These are phyloP conservation scores for Rhizoglyphus robini DNA, from an alignment of 1,140 invertebrate species.

Conservation along the genomic window DNA sequence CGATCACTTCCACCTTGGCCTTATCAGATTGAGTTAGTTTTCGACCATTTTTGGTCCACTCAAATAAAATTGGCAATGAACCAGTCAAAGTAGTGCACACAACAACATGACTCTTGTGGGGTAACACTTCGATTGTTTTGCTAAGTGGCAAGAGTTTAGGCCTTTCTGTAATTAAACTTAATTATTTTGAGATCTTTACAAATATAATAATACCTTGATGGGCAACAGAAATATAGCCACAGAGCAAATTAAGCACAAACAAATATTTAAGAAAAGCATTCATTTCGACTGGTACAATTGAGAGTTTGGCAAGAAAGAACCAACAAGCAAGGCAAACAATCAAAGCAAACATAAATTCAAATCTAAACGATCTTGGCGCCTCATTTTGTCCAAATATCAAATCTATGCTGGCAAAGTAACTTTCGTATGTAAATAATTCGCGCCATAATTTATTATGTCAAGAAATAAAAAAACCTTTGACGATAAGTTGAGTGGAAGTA, in stretches of 20 bases:
- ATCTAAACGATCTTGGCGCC: background rate
- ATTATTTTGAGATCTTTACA: too few relatives aligned
- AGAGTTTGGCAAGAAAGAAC: too few relatives aligned
- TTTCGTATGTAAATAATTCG: too few relatives aligned
- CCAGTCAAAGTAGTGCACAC: background rate
- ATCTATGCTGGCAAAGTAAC: too few relatives aligned
- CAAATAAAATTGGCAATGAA: background rate
- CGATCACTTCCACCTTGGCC: background rate
- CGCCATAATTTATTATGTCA: too few relatives aligned
- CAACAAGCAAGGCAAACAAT: background rate
- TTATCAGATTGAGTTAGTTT: background rate
- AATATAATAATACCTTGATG: background rate
- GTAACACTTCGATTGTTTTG: background rate
- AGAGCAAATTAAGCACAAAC: too few relatives aligned
- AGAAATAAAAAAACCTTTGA: constrained; percentile 15
- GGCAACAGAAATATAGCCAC: background rate
- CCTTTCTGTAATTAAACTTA: background rate
- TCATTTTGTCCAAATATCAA: background rate
- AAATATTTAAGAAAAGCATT: background rate
- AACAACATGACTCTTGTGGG: background rate
- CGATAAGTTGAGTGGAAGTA: background rate
- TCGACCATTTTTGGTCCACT: constrained; percentile 10
- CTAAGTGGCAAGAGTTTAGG: background rate
- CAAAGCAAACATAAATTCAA: background rate
- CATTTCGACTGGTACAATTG: background rate